Conservation (phyloP, 2,797 vertebrate genomes). For the Chrysocyon brachyurus region DNA sequence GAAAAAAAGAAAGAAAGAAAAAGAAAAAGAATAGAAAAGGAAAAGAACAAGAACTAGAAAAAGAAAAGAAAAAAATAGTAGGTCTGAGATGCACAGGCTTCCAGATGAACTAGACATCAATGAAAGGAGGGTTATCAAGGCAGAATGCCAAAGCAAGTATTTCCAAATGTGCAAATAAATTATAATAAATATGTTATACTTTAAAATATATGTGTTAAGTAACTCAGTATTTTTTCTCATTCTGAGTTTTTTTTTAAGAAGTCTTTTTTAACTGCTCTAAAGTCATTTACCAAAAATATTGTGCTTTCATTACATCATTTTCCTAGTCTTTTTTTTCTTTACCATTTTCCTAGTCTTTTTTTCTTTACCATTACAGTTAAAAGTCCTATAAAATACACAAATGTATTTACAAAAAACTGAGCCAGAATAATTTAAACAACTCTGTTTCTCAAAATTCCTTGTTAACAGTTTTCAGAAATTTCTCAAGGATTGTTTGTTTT, state of each 20-base stretch:
- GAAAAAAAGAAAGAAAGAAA: neutral
- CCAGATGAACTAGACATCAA: slow-evolving; percentile 82
- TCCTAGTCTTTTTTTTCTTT: slow-evolving; percentile 95
- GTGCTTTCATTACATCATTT: slow-evolving; percentile 96
- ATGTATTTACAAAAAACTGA: slow-evolving; percentile 99
- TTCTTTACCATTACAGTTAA: slow-evolving; percentile 99
- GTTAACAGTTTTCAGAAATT: slow-evolving; percentile 98
- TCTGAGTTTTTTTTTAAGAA: slow-evolving; percentile 94
- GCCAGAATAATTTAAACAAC: slow-evolving; percentile 96
- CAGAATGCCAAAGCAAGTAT: slow-evolving; percentile 87
- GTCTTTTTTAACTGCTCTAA: slow-evolving; percentile 97
- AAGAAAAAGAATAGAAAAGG: neutral
- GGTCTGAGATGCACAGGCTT: slow-evolving; percentile 74
- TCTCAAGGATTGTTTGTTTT: slow-evolving; percentile 91
- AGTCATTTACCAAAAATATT: slow-evolving; percentile 98
- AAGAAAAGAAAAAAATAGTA: slow-evolving; percentile 28
- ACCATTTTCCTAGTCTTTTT: slow-evolving; percentile 95
- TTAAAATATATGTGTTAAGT: slow-evolving; percentile 97
- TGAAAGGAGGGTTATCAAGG: slow-evolving; percentile 58
- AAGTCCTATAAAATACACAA: slow-evolving; percentile 99
- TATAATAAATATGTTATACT: slow-evolving; percentile 95
- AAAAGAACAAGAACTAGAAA: neutral
- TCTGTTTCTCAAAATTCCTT: slow-evolving; percentile 94
- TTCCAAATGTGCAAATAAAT: slow-evolving; percentile 91
- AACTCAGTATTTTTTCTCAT: slow-evolving; percentile 94